Conservation (phyloP, 2,888 invertebrate genomes). For the Chironomus tentans region DNA sequence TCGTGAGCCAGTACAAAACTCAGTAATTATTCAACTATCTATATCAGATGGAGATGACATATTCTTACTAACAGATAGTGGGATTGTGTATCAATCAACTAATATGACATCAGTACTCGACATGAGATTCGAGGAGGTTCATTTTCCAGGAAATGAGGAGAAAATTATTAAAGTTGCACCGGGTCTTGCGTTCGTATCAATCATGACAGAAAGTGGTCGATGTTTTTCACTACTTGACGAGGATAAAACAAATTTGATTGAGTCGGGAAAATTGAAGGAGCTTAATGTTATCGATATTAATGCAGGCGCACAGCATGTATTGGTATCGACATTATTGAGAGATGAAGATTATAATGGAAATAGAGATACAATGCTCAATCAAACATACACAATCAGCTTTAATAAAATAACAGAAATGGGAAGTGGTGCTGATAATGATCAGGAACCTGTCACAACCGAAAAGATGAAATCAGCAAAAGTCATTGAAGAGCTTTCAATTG, state of each 20-base stretch:
- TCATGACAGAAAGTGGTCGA: constrained; percentile 41
- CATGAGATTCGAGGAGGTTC: constrained; percentile 37
- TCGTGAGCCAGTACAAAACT: constrained; percentile 38
- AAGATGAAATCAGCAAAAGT: background rate
- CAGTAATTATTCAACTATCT: constrained; percentile 39
- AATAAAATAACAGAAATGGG: constrained; percentile 15
- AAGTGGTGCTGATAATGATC: constrained; percentile 22
- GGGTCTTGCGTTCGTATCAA: constrained; percentile 40
- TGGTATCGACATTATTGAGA: constrained; percentile 39
- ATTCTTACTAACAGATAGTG: constrained; percentile 39
- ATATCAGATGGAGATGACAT: constrained; percentile 40
- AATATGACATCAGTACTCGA: constrained; percentile 38
- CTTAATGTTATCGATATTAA: constrained; percentile 38
- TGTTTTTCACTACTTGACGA: constrained; percentile 29
- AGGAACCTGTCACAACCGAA: constrained; percentile 10
- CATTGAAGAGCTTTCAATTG: background rate
- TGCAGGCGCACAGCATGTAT: constrained; percentile 38
- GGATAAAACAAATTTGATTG: constrained; percentile 41
- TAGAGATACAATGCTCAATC: constrained; percentile 2
- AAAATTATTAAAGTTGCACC: constrained; percentile 23
- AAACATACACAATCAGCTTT: constrained; percentile 26
- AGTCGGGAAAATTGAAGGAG: constrained; percentile 41
- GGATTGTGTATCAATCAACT: constrained; percentile 29
- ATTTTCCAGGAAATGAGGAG: constrained; percentile 40
- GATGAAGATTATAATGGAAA: background rate